Conservation (phyloP, 1,140 invertebrate genomes). For the roundworm (Caenorhabditis elegans) region WBcel235 BX284606.5:15227501-15228000, state of each 20-base stretch:
- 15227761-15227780: conserved; percentile 5
- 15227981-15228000: background rate
- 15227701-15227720: background rate
- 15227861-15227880: conserved; percentile 1
- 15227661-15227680: conserved; percentile 1
- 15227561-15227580: conserved; percentile 16
- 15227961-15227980: conserved; percentile 13
- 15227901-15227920: background rate
- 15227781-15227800: conserved; percentile 12
- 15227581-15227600: background rate
- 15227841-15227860: background rate
- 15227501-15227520: background rate
- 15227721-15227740: background rate
- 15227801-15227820: background rate
- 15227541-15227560: conserved; percentile 7
- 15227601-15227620: background rate
- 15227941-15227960: background rate
- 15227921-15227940: background rate
- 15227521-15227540: conserved; percentile 12
- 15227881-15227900: conserved; percentile 16
- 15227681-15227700: background rate
- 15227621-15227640: background rate
- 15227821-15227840: conserved; percentile 5
- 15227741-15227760: conserved; percentile 22
- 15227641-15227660: conserved; percentile 8